Evolutionary conservation across 2,113 vertebrate species (phyloP).

Genomic region (Festucalex cinctus): DNA sequence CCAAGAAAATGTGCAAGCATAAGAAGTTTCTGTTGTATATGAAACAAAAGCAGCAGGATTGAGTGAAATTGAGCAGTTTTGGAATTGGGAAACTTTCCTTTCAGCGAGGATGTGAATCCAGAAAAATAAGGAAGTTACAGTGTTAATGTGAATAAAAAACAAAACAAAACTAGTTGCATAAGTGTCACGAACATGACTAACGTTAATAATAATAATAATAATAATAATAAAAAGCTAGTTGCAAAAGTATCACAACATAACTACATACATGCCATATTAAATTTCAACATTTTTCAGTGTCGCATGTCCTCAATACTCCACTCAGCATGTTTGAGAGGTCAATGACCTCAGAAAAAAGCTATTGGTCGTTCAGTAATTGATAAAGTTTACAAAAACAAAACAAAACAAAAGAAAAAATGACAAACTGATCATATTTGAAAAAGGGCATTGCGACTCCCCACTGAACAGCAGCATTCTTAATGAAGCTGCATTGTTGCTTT

Average conservation of each 20-base stretch:
- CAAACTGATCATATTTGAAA: not conserved
- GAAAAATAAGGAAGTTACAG: conserved; percentile 10
- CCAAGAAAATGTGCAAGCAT: conserved; percentile 6
- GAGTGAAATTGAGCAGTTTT: not conserved
- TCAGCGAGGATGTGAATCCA: conserved; percentile 8
- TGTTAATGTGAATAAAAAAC: conserved; percentile 4
- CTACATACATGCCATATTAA: not conserved
- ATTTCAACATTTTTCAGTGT: not conserved
- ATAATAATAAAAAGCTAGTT: conserved; percentile 9
- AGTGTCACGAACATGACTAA: not conserved
- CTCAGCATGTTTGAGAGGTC: conserved; percentile 7
- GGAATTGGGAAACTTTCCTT: conserved; percentile 22
- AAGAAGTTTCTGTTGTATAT: not conserved
- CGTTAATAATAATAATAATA: too few relatives aligned
- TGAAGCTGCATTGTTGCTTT: not conserved
- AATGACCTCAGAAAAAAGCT: not conserved
- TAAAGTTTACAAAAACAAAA: not conserved
- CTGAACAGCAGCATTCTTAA: not conserved
- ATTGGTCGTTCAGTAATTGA: not conserved
- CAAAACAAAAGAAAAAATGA: not conserved
- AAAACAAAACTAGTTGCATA: conserved; percentile 3
- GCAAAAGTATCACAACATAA: conserved; percentile 6
- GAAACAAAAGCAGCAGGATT: not conserved
- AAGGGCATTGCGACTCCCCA: not conserved
- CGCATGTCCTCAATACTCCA: too few relatives aligned